Conservation (phyloP, 2,888 invertebrate species). For the Galerucella nymphaeae region DNA sequence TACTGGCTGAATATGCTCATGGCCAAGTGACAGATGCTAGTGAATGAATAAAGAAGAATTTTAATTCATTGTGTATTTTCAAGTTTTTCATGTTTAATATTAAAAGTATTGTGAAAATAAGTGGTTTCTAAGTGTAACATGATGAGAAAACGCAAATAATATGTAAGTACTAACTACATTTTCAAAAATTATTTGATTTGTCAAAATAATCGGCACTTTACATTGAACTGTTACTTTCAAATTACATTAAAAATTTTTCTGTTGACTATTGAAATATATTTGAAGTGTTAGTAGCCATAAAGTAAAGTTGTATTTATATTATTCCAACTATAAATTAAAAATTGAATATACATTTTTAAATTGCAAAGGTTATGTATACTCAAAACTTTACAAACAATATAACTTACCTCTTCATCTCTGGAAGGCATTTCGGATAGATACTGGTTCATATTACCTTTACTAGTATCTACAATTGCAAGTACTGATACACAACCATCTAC, state of each 20-base stretch:
- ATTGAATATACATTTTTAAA: not conserved
- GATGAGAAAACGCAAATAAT: slow-evolving; percentile 3
- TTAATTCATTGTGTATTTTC: slow-evolving; percentile 20
- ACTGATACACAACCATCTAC: slow-evolving; percentile 94
- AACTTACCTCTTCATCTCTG: slow-evolving; percentile 72
- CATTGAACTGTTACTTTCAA: slow-evolving; percentile 15
- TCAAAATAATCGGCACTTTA: slow-evolving; percentile 15
- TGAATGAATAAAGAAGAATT: slow-evolving; percentile 18
- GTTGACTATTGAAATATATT: not conserved
- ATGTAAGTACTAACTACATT: slow-evolving; percentile 6
- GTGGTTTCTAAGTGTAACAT: not conserved
- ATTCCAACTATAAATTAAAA: not conserved
- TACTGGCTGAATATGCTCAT: not conserved
- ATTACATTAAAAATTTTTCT: slow-evolving; percentile 21
- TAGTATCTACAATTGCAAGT: slow-evolving; percentile 79
- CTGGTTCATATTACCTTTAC: slow-evolving; percentile 73
- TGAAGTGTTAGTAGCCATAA: not conserved
- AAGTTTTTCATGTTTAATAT: slow-evolving; percentile 14
- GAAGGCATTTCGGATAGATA: slow-evolving; percentile 77
- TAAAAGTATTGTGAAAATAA: slow-evolving; percentile 9
- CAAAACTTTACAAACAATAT: not conserved
- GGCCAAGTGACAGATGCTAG: not conserved
- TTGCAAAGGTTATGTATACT: slow-evolving; percentile 8
- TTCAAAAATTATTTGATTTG: not conserved
- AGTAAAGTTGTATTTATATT: not conserved